These are phyloP conservation scores for Coturnix japonica DNA, from an alignment of 2,113 vertebrate genomes.

Conservation along the genomic window DNA sequence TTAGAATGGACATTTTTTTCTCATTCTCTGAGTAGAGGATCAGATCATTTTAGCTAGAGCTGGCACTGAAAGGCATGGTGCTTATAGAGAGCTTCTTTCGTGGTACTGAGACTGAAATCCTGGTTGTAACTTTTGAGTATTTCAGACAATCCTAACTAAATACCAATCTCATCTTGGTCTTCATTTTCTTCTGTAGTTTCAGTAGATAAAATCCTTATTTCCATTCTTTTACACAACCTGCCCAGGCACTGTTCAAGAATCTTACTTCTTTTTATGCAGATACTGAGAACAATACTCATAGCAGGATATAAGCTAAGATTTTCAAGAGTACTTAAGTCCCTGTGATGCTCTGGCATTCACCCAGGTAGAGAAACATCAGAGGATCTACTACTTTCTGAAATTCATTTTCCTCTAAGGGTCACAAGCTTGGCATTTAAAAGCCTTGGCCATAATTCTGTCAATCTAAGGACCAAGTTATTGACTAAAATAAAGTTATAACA, in stretches of 20 bases:
- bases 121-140: background rate
- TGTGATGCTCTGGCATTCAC: background rate
- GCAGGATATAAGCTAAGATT: background rate
- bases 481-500: no score
- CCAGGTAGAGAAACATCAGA: background rate
- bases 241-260: background rate
- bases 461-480: background rate
- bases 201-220: background rate
- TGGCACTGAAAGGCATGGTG: background rate
- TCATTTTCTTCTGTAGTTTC: background rate
- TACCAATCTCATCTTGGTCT: background rate
- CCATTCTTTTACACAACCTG: background rate
- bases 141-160: background rate
- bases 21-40: background rate
- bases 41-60: background rate
- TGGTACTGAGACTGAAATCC: background rate
- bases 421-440: background rate
- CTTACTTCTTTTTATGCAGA: background rate
- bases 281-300: background rate
- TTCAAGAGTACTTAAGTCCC: background rate
- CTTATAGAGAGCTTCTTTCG: background rate
- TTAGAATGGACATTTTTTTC: fast-evolving
- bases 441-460: background rate
- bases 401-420: background rate
- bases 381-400: background rate